Evolutionary conservation across 1,140 invertebrate species (phyloP).

Genomic region (Vanessa atalanta): DNA sequence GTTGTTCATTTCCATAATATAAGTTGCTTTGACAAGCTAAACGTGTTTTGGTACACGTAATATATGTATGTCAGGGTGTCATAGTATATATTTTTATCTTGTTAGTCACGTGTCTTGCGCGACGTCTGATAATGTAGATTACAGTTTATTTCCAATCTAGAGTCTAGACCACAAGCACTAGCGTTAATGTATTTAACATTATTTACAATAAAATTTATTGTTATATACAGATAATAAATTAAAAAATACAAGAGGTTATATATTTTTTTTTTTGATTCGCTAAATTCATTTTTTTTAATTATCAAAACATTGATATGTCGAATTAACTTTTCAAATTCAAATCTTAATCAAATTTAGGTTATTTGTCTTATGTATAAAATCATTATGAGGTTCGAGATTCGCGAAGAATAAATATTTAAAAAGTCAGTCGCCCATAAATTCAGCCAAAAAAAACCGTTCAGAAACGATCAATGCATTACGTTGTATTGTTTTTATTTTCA

Average conservation of each 20-base stretch:
- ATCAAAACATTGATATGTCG: too few species aligned
- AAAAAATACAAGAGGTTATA: too few species aligned
- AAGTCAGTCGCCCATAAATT: neutral
- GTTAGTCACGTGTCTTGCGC: slow-evolving; percentile 27
- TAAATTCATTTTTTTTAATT: too few species aligned
- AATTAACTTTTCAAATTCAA: too few species aligned
- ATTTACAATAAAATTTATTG: too few species aligned
- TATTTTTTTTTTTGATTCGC: too few species aligned
- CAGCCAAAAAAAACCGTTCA: neutral
- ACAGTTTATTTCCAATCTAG: neutral
- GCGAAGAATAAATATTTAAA: neutral
- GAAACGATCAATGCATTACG: slow-evolving; percentile 12
- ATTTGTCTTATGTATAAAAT: neutral
- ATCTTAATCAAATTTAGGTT: too few species aligned
- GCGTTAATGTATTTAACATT: neutral
- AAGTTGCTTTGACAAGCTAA: neutral
- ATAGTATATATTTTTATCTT: slow-evolving; percentile 35
- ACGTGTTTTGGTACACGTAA: slow-evolving; percentile 19
- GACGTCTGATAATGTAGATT: slow-evolving; percentile 22
- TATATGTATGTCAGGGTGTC: slow-evolving; percentile 29
- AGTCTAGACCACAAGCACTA: slow-evolving; percentile 1
- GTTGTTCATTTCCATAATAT: neutral
- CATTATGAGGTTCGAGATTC: neutral
- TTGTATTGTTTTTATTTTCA: slow-evolving; percentile 33
- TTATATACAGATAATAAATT: too few species aligned